phyloP scores from a whole-genome alignment of 2,797 vertebrate genomes.

The Etheostoma perlongum region DNA sequence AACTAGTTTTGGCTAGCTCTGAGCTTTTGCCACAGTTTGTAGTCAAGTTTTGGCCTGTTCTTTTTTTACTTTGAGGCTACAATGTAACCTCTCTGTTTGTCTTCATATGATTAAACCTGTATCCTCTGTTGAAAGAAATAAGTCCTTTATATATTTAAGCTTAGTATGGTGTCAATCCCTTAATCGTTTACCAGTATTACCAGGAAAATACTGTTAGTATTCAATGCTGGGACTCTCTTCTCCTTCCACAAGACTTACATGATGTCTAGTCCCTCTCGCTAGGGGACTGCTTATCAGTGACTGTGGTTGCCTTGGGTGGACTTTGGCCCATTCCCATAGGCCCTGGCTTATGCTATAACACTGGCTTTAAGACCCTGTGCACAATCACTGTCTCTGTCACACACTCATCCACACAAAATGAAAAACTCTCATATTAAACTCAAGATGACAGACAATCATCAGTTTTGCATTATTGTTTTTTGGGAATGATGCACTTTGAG shows the following conservation, averaged over 20 bases:
- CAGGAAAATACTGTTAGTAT: background rate
- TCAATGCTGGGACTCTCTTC: background rate
- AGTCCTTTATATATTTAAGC: background rate
- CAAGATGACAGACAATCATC: background rate
- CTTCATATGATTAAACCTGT: background rate
- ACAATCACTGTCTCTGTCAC: conserved; percentile 3
- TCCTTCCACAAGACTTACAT: background rate
- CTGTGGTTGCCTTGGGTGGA: conserved; percentile 52
- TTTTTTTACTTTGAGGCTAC: background rate
- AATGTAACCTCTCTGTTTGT: background rate
- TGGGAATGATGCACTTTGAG: background rate
- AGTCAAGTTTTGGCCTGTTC: background rate
- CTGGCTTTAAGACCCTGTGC: conserved; percentile 18
- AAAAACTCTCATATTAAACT: background rate
- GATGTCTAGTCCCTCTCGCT: conserved; percentile 13
- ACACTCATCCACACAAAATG: conserved; percentile 11
- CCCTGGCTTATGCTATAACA: conserved; percentile 1
- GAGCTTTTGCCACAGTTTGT: background rate
- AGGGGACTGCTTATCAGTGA: conserved; percentile 63
- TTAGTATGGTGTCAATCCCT: background rate
- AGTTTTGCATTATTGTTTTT: conserved; percentile 21
- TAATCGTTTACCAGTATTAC: background rate
- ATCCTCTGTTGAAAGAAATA: background rate
- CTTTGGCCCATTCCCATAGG: conserved; percentile 62
- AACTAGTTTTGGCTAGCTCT: background rate